phyloP scores from a whole-genome alignment of 2,888 invertebrate genomes.

The Miltochrista miniata region DNA sequence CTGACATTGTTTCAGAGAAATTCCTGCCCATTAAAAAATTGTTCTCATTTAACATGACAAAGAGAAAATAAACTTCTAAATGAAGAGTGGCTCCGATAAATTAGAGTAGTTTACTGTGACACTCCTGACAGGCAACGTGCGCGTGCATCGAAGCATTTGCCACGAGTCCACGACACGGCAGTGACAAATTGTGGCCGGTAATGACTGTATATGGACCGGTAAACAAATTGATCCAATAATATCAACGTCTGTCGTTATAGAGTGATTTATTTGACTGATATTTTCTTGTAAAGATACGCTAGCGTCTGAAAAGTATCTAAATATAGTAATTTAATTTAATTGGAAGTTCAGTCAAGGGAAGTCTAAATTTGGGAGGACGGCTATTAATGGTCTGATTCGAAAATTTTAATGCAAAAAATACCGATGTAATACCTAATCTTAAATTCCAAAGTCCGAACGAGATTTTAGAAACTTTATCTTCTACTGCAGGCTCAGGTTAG shows the following conservation, averaged over 20 bases:
- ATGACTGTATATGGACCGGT: constrained; percentile 31
- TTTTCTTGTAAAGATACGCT: no score
- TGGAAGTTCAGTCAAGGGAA: no score
- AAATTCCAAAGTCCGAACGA: no score
- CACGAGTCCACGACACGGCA: constrained; percentile 29
- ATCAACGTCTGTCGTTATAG: constrained; percentile 3
- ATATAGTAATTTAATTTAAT: no score
- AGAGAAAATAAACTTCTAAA: constrained; percentile 48
- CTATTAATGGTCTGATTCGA: no score
- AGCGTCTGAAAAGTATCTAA: no score
- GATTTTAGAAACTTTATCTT: no score
- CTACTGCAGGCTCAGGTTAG: no score
- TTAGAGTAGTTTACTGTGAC: constrained; percentile 44
- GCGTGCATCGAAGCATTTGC: constrained; percentile 29
- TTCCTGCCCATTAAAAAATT: constrained; percentile 38
- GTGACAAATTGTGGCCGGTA: constrained; percentile 28
- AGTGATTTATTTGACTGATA: background rate
- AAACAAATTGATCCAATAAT: constrained; percentile 8
- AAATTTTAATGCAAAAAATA: no score
- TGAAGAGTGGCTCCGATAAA: constrained; percentile 48
- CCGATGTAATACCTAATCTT: no score
- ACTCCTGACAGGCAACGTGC: constrained; percentile 25
- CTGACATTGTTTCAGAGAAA: background rate
- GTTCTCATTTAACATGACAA: constrained; percentile 37
- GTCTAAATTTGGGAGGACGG: no score